Evolutionary conservation across 2,113 vertebrate genomes (phyloP).

Genomic region (Urocitellus parryii): DNA sequence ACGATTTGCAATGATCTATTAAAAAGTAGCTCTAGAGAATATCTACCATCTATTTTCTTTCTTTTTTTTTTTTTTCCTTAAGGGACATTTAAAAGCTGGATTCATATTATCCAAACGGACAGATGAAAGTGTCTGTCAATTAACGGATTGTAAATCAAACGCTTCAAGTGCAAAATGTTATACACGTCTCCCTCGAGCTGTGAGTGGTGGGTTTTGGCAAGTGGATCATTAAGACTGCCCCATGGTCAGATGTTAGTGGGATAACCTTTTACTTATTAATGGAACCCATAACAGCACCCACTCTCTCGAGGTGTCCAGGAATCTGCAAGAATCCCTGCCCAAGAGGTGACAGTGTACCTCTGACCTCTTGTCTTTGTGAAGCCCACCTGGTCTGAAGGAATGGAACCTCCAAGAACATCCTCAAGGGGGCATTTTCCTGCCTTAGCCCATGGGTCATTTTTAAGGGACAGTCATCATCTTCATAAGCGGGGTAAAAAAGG

Average conservation of each 20-base stretch:
- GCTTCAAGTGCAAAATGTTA: slow-evolving; percentile 49
- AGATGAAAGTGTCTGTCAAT: not conserved
- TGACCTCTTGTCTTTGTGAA: not conserved
- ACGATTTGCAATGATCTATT: slow-evolving; percentile 5
- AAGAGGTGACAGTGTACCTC: not conserved
- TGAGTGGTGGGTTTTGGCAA: slow-evolving; percentile 39
- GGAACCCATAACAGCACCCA: slow-evolving; percentile 51
- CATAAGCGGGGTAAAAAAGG: not conserved
- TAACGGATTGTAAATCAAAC: not conserved
- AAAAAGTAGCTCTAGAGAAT: slow-evolving; percentile 15
- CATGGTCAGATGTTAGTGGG: slow-evolving; percentile 65
- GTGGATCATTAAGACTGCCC: slow-evolving; percentile 60
- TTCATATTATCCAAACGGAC: not conserved
- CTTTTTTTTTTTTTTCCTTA: not conserved
- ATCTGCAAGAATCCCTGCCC: slow-evolving; percentile 15
- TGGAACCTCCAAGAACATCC: not conserved
- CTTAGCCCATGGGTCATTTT: not conserved
- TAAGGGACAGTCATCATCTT: not conserved
- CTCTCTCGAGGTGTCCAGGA: slow-evolving; percentile 57
- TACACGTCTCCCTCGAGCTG: slow-evolving; percentile 55
- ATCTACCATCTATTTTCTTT: not conserved
- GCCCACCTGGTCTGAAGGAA: not conserved
- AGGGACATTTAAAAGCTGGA: slow-evolving; percentile 43
- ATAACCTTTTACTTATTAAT: slow-evolving; percentile 73
- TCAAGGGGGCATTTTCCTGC: not conserved